Percentiles rank a stretch among this genome's conserved stretches.
These are phyloP conservation scores for Lathamus discolor DNA, from an alignment of 2,113 vertebrate genomes.

Conservation along the genomic window DNA sequence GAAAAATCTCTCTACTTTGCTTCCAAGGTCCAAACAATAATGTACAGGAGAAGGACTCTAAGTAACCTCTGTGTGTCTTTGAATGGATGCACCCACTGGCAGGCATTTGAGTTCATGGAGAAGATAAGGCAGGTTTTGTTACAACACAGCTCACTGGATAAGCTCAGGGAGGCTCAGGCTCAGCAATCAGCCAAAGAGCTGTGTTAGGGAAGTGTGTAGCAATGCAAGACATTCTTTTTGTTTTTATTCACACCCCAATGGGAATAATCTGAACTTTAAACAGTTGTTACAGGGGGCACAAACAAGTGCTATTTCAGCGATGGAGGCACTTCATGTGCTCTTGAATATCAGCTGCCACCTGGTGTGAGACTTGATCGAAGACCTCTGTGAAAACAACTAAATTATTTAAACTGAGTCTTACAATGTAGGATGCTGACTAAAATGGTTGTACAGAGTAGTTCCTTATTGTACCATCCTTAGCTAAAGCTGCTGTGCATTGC, in stretches of 20 bases:
- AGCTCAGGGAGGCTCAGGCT: background rate
- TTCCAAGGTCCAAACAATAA: background rate
- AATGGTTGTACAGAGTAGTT: background rate
- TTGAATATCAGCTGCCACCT: background rate
- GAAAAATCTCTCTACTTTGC: background rate
- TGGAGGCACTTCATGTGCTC: accelerated
- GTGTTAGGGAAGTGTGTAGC: background rate
- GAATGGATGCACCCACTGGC: background rate
- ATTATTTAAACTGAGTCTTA: background rate
- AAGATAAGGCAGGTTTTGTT: background rate
- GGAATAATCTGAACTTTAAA: background rate
- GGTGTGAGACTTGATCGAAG: background rate
- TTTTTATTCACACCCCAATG: background rate
- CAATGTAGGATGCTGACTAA: background rate
- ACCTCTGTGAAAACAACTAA: background rate
- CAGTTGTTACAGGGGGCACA: background rate
- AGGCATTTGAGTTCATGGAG: background rate
- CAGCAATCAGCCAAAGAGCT: background rate
- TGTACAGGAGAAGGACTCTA: background rate
- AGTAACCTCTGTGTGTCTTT: background rate
- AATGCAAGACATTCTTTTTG: background rate
- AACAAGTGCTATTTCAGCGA: background rate
- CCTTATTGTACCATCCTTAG: background rate
- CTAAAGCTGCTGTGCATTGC: background rate
- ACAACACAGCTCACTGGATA: background rate